These are phyloP conservation scores for Chrysina gloriosa DNA, from an alignment of 2,888 invertebrate species.

Conservation along the genomic window DNA sequence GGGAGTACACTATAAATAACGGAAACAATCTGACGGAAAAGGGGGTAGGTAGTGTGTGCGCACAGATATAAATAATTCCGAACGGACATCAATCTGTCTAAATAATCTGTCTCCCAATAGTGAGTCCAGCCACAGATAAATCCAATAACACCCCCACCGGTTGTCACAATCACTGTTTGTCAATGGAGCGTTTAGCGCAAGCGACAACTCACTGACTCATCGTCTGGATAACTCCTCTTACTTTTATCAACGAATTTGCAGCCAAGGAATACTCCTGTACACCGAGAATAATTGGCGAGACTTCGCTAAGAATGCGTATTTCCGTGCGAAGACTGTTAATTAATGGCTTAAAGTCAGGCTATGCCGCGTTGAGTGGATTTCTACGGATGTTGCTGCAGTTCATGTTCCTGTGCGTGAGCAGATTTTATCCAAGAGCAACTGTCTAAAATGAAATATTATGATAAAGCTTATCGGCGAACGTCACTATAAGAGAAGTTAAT, in stretches of 20 bases:
- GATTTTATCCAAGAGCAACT: constrained; percentile 23
- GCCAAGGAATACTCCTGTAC: constrained; percentile 8
- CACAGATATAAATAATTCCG: constrained; percentile 61
- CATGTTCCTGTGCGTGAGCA: constrained; percentile 30
- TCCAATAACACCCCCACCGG: constrained; percentile 59
- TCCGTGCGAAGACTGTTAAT: constrained; percentile 34
- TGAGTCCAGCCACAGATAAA: constrained; percentile 61
- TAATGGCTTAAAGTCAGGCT: constrained; percentile 36
- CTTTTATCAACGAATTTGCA: constrained; percentile 22
- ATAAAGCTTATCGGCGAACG: constrained; percentile 4
- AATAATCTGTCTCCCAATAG: constrained; percentile 61
- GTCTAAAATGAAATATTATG: constrained; percentile 34
- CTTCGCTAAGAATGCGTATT: constrained; percentile 23
- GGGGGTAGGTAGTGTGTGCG: constrained; percentile 7
- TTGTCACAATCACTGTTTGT: constrained; percentile 65
- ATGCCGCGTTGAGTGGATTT: constrained; percentile 31
- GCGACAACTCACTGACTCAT: constrained; percentile 56
- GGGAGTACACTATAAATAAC: constrained; percentile 32
- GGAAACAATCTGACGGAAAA: constrained; percentile 5
- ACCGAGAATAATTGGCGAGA: constrained; percentile 31
- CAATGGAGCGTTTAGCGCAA: constrained; percentile 60
- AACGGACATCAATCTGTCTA: constrained; percentile 61
- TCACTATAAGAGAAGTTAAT: constrained; percentile 13
- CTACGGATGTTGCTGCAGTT: constrained; percentile 31
- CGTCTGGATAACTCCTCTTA: constrained; percentile 49